phyloP scores from a whole-genome alignment of 2,797 vertebrate species.

The Stomatorhinus walkeri region DNA sequence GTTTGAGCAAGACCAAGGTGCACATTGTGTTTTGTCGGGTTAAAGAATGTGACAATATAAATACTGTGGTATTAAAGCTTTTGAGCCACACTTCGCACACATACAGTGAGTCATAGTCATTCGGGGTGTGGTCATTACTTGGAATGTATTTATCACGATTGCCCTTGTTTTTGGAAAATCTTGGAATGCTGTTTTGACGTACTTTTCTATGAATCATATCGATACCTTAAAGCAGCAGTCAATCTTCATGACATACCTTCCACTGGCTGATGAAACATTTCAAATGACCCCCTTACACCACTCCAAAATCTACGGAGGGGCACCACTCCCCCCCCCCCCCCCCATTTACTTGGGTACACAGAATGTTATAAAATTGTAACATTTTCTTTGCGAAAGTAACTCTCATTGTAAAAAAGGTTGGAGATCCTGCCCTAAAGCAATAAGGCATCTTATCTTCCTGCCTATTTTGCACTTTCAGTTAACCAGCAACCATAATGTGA shows the following conservation, averaged over 20 bases:
- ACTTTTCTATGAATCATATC: neutral
- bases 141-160: neutral
- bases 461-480: neutral
- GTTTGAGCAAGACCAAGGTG: neutral
- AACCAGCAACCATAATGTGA: neutral
- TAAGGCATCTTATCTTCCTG: neutral
- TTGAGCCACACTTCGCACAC: neutral
- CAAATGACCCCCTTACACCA: neutral
- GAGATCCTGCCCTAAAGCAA: neutral
- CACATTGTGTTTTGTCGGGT: neutral
- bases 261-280: neutral
- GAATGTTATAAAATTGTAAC: neutral
- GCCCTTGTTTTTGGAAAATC: neutral
- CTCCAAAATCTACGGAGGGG: neutral
- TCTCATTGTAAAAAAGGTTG: neutral
- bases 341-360: neutral
- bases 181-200: neutral
- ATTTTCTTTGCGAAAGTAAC: neutral
- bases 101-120: neutral
- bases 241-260: neutral
- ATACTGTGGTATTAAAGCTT: neutral
- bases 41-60: neutral
- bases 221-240: neutral
- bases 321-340: neutral
- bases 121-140: neutral